Evolutionary conservation across 2,888 invertebrate species (phyloP).

Genomic region (Sthenelais limicola): DNA sequence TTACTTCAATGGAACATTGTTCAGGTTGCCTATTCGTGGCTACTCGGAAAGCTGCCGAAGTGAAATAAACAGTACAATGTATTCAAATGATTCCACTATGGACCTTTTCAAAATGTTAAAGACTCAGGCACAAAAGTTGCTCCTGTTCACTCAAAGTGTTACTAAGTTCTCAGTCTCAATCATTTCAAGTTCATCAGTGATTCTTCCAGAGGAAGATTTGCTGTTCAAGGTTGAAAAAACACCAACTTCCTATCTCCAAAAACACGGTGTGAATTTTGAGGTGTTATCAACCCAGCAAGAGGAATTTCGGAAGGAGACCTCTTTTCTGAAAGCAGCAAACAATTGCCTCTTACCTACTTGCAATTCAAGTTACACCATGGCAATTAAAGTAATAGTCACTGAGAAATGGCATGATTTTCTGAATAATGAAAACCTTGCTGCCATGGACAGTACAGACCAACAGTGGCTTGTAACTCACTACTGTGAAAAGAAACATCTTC

Average conservation of each 20-base stretch:
- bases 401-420: too few relatives aligned
- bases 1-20: slow-evolving; percentile 61
- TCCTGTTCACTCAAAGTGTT: slow-evolving; percentile 20
- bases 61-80: not conserved
- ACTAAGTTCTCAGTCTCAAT: not conserved
- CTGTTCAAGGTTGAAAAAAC: slow-evolving; percentile 8
- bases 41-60: not conserved
- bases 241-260: not conserved
- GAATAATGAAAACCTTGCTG: too few relatives aligned
- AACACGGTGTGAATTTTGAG: not conserved
- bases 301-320: not conserved
- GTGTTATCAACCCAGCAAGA: too few relatives aligned
- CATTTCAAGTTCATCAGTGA: not conserved
- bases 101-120: slow-evolving; percentile 1
- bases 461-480: slow-evolving; percentile 11
- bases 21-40: slow-evolving; percentile 64
- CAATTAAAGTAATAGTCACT: too few relatives aligned
- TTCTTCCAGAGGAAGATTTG: not conserved
- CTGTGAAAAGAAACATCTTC: too few relatives aligned
- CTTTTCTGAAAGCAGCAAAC: slow-evolving; percentile 16
- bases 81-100: not conserved
- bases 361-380: too few relatives aligned
- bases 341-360: too few relatives aligned
- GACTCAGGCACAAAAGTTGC: not conserved
- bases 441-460: too few relatives aligned